phyloP scores from a whole-genome alignment of 2,888 invertebrate species.

The Diarsia brunnea region DNA sequence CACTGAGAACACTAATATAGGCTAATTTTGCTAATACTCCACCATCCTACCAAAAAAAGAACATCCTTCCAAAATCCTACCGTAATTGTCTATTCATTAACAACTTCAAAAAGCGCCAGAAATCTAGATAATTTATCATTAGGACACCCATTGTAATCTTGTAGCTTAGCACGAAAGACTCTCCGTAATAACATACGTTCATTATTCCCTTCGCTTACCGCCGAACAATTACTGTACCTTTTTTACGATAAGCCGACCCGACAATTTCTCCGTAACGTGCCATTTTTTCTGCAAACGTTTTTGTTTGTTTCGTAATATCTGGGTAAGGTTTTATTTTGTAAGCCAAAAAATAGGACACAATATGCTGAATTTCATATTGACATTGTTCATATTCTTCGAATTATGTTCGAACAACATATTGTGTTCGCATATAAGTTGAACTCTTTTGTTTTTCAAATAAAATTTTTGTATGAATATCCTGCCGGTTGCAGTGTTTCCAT shows the following conservation, averaged over 20 bases:
- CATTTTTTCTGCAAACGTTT: conserved; percentile 44
- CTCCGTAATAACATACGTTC: conserved; percentile 26
- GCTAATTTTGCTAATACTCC: background rate
- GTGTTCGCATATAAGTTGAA: background rate
- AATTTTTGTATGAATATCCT: background rate
- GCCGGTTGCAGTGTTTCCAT: too few relatives aligned
- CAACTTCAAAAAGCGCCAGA: background rate
- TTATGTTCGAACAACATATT: background rate
- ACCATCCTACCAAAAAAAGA: too few relatives aligned
- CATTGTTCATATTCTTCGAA: background rate
- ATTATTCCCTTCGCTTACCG: conserved; percentile 3
- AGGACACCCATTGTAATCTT: conserved; percentile 15
- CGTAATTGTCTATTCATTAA: background rate
- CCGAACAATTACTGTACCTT: conserved; percentile 49
- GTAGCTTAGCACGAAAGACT: background rate
- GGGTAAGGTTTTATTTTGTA: conserved; percentile 30
- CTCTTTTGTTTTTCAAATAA: conserved; percentile 11
- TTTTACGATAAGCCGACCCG: conserved; percentile 42
- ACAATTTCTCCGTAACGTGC: conserved; percentile 39
- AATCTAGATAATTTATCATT: background rate
- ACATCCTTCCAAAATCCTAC: background rate
- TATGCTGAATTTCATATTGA: conserved; percentile 6
- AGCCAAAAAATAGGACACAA: conserved; percentile 24
- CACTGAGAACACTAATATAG: background rate
- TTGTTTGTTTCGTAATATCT: conserved; percentile 44